phyloP scores from a whole-genome alignment of 2,797 vertebrate genomes.

The Platalea minor region DNA sequence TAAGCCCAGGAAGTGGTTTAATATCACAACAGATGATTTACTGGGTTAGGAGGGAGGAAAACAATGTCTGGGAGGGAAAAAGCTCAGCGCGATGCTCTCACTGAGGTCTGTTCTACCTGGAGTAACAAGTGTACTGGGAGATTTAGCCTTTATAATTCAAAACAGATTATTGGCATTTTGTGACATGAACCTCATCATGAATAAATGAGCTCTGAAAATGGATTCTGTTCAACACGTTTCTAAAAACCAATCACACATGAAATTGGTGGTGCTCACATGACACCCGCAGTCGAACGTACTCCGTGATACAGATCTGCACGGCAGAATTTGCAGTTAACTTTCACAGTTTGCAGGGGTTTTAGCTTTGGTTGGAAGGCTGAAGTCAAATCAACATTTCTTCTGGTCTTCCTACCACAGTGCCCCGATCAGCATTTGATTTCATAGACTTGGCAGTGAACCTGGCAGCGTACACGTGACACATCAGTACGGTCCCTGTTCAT shows the following conservation, averaged over 20 bases:
- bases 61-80: background rate
- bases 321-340: background rate
- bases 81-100: background rate
- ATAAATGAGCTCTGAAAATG: constrained; percentile 48
- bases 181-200: constrained; percentile 1
- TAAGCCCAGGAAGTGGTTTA: background rate
- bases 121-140: background rate
- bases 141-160: constrained; percentile 42
- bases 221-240: constrained; percentile 28
- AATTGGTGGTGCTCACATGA: constrained; percentile 9
- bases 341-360: background rate
- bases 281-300: background rate
- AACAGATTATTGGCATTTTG: constrained; percentile 12
- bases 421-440: background rate
- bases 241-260: constrained; percentile 19
- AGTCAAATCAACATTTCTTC: background rate
- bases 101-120: background rate
- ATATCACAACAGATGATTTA: background rate
- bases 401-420: background rate
- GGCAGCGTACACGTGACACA: background rate
- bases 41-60: background rate
- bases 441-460: background rate
- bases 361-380: background rate
- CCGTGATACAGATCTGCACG: background rate
- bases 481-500: background rate